A percentile compares a stretch with the other conserved stretches of the same genome.
Conservation (phyloP, 2,113 vertebrate species). For the Nicator chloris region DNA sequence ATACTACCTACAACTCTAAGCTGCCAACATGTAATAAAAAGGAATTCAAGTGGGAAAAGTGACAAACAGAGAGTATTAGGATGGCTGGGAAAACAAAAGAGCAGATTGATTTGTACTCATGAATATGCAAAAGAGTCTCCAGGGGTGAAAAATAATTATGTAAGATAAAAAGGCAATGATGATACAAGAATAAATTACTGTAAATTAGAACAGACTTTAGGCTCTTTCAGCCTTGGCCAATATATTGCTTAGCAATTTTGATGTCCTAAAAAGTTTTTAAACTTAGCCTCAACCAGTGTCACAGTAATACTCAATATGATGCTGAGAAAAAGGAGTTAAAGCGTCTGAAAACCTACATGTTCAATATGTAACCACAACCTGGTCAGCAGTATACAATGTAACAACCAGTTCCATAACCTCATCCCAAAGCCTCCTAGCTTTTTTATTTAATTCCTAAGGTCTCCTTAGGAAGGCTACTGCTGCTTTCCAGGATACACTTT, state of each 20-base stretch:
- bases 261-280: neutral
- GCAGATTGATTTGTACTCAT: neutral
- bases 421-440: neutral
- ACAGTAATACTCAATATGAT: neutral
- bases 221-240: neutral
- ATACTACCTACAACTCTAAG: neutral
- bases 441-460: neutral
- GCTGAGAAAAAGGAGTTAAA: neutral
- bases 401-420: neutral
- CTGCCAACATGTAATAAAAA: neutral
- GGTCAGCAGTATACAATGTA: neutral
- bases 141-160: neutral
- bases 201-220: neutral
- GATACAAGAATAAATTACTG: neutral
- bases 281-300: neutral
- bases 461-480: neutral
- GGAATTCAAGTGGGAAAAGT: neutral
- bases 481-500: neutral
- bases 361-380: neutral
- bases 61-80: neutral
- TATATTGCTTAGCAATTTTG: neutral
- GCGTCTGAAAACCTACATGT: neutral
- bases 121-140: neutral
- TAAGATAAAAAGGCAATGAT: neutral
- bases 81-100: neutral